Conservation (phyloP, 2,888 invertebrate genomes). For the Chloroclysta siterata region DNA sequence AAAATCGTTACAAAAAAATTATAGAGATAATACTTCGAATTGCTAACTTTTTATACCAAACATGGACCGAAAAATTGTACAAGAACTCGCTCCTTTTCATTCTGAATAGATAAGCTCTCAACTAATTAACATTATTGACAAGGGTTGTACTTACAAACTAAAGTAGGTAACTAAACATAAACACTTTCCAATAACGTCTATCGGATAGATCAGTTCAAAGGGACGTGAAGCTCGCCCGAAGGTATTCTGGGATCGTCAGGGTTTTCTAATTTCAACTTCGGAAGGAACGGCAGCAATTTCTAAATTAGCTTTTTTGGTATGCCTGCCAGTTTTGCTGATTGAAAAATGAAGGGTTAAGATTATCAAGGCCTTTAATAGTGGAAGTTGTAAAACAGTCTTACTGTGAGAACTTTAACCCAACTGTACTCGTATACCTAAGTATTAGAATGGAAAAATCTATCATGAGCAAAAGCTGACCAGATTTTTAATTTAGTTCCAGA, state of each 20-base stretch:
- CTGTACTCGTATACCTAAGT: too few species aligned
- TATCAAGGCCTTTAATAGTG: neutral
- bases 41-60: too few species aligned
- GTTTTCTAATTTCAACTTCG: constrained; percentile 81
- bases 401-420: neutral
- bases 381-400: neutral
- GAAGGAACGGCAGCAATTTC: constrained; percentile 69
- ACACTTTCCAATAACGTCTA: constrained; percentile 67
- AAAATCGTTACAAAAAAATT: too few species aligned
- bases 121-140: constrained; percentile 55
- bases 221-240: constrained; percentile 70
- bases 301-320: constrained; percentile 75
- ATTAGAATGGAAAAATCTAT: too few species aligned
- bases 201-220: constrained; percentile 76
- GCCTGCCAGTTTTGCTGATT: constrained; percentile 30
- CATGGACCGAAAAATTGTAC: neutral
- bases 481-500: too few species aligned
- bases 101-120: constrained; percentile 25
- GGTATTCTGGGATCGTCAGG: constrained; percentile 78
- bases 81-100: constrained; percentile 22
- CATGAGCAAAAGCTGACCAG: too few species aligned
- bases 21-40: too few species aligned
- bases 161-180: constrained; percentile 49
- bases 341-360: constrained; percentile 18
- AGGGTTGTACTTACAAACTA: constrained; percentile 52